Base-by-base conservation (phyloP, 2,113 vertebrate species). In the Pseudonaja textilis region DNA sequence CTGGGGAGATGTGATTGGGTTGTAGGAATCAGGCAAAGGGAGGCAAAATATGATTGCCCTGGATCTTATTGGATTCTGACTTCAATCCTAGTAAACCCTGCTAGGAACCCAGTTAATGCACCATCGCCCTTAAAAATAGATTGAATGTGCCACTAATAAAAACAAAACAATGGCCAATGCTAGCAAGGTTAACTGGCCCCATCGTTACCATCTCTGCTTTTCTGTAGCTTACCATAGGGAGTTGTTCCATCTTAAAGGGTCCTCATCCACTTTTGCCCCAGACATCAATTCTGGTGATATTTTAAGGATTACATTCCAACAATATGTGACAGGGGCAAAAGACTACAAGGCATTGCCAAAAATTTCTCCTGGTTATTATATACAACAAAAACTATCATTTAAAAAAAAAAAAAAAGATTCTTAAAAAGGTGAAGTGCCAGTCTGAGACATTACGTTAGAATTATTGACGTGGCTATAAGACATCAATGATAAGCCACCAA, bases 401-500 rank as follows among this genome's bases (percentile, higher is more conserved):
- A 3, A 42, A 42, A 42, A 26, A 89, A 89, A 97, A 97, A 96
- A 95, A 47, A 90, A 56, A 59, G 23, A 95, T 94, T 93, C 90
- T 96, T 20, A 29, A 47, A 56, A 57, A 89, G 96, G 96, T 96
- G 96, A 97, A 96, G 97, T 96, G 96, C 94, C 95, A 95, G 29
- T 64, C 0, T 2, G 95, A 97, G 94, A 96, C 96, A 96, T 97
- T 96, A 96, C 61, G 91, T 92, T 88, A 91, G 91, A 94, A 97
- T 97, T 97, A 97, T 96, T 97, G 98, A 97, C 97, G 97, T 89
- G 95, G 96, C 96, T 96, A 96, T 96, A 96, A 96, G 96, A 97
- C 97, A 96, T 89, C 95, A 95, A 97, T 96, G 95, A 97, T 96
- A 97, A 96, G 96, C 97, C 97, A 98, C 97, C 97, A 97, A 98